Evolutionary conservation across 1,140 invertebrate genomes (phyloP), one percentile per base, ranked within the genome.

Genomic region (Pachypeltis micranthus): DNA sequence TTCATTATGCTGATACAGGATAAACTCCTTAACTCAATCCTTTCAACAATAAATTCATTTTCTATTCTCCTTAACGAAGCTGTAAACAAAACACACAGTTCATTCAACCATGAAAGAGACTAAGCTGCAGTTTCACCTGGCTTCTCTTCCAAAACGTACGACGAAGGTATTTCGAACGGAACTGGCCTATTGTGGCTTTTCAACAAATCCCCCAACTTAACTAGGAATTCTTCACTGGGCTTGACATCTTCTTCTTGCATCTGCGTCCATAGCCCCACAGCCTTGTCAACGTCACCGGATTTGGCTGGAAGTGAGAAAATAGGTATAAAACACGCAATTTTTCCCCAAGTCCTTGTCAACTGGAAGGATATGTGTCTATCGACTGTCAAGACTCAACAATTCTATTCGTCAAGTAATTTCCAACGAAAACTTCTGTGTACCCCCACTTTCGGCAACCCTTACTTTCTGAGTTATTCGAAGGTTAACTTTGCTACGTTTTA

Each of bases 161-260:
- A 47, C 2, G 44, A 47, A 23, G 69, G 66, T 19, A 68, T 61
- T 19, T 29, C 39, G 70, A 91, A 91, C 1, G 88, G 88, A 29
- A 90, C 79, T 2, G 78, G 67, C 44, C 80, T 73, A 28, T 83
- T 79, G 65, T 87, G 82, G 24, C 77, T 75, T 68, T 80, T 75
- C 12, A 92, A 75, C 69, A 87, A 81, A 23, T 80, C 76, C 0
- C 80, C 84, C 4, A 93, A 74, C 26, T 76, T 77, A 4, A 70
- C 67, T 0, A 92, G 75, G 70, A 92, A 90, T 19, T 80, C 69
- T 59, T 84, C 79, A 24, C 79, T 82, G 0, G 89, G 85, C 28
- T 82, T 72, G 59, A 89, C 74, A 64, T 85, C 80, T 70, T 92
- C 87, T 73, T 92, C 88, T 75, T 92, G 88, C 75, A 91, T 83